Percentiles rank a stretch among this genome's conserved stretches.
These are phyloP conservation scores for Andrena bicolor DNA, from an alignment of 2,888 invertebrate genomes.

Conservation along the genomic window DNA sequence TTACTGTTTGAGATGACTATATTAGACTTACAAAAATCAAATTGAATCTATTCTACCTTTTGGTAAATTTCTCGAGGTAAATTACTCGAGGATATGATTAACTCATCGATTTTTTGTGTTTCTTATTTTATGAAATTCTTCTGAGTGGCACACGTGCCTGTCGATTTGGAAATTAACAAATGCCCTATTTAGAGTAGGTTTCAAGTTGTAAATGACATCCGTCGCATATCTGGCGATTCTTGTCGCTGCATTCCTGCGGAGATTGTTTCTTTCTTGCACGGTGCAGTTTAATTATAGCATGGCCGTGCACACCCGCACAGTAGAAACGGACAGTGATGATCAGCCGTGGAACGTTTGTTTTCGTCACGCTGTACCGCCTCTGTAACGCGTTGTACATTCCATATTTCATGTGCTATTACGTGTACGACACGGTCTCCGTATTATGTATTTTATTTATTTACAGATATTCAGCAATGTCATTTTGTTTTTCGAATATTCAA, in stretches of 20 bases:
- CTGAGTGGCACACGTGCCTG: no score
- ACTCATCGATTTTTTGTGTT: no score
- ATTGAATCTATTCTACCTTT: no score
- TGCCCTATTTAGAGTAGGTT: constrained; percentile 20
- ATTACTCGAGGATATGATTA: no score
- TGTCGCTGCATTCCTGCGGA: constrained; percentile 40
- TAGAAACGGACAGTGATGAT: constrained; percentile 38
- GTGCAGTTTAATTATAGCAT: constrained; percentile 74
- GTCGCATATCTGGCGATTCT: constrained; percentile 27
- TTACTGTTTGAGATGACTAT: no score
- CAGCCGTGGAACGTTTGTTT: constrained; percentile 40
- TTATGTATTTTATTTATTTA: not conserved
- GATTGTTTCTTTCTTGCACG: constrained; percentile 58
- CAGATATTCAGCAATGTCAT: not conserved
- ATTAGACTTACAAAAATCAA: no score
- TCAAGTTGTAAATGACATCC: constrained; percentile 25
- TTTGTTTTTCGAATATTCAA: not conserved
- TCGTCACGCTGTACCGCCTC: constrained; percentile 21
- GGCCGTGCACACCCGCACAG: constrained; percentile 55
- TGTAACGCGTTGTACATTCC: constrained; percentile 5
- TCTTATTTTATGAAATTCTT: no score
- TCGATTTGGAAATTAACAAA: not conserved
- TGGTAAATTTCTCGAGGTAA: no score
- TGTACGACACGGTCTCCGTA: not conserved
- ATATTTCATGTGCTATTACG: not conserved